Evolutionary conservation across 1,140 invertebrate species (phyloP), one percentile per base, ranked within the genome.

Genomic region (Ceratina australensis): DNA sequence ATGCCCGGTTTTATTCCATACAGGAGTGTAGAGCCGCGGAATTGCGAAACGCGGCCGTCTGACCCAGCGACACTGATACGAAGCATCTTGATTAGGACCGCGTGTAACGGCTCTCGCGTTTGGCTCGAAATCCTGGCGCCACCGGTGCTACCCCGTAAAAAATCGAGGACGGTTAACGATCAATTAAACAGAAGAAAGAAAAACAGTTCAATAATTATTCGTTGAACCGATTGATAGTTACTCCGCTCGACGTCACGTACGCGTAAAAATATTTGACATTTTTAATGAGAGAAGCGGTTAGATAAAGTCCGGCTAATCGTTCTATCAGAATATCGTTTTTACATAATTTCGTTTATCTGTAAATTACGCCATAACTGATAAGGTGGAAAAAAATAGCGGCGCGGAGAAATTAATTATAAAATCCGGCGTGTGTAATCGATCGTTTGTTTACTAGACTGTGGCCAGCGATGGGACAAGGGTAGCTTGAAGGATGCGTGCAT

Each of bases 1-100:
- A 47, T 74, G 10, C 26, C n/a, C 66, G 74, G 65, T 76, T 76
- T 76, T 76, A 69, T 76, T 76, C 74, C 74, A 76, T 61, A 42
- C 56, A 76, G 66, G 56, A 76, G 56, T 42, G 33, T n/a, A 60
- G 64, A 50, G 22, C 26, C 56, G 66, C 56, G 47, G 47, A 69
- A 76, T 76, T 76, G 56, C 57, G 74, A 76, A 76, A 76, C 22
- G 5, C 73, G n/a, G 57, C 66, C 56, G 47, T 71, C 20, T 76
- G 74, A 76, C 74, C 74, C 26, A 71, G 28, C 66, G 74, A 61
- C 52, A 64, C 24, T 76, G 74, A 76, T 76, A 76, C 57, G n/a
- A n/a, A 15, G 22, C 15, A 57, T 76, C 56, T 60, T 61, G 74
- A 76, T 76, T 71, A 76, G 57, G 47, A 52, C 16, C 20, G 10